Evolutionary conservation across 2,888 invertebrate species (phyloP).

Genomic region (Drosophila kanekoi): DNA sequence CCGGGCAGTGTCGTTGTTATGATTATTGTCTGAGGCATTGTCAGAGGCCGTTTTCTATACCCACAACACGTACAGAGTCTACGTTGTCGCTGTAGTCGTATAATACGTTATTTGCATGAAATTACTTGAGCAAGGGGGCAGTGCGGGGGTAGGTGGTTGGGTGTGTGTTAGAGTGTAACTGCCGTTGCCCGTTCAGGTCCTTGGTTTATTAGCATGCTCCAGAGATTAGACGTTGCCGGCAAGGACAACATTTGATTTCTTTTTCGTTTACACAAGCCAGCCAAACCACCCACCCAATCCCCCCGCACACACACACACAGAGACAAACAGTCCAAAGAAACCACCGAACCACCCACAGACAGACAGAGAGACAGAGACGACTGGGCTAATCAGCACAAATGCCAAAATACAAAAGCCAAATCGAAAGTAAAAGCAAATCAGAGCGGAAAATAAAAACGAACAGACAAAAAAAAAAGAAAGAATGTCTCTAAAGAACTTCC

Average conservation of each 20-base stretch:
- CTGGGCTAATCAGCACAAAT: slow-evolving; percentile 78
- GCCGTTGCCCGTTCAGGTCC: slow-evolving; percentile 21
- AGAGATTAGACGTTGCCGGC: slow-evolving; percentile 76
- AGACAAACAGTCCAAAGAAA: slow-evolving; percentile 29
- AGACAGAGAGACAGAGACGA: slow-evolving; percentile 4
- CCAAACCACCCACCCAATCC: slow-evolving; percentile 8
- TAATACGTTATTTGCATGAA: slow-evolving; percentile 79
- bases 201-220: slow-evolving; percentile 80
- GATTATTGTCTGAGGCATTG: slow-evolving; percentile 74
- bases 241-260: slow-evolving; percentile 79
- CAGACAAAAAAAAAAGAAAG: slow-evolving; percentile 29
- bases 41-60: slow-evolving; percentile 62
- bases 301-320: slow-evolving; percentile 12
- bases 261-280: slow-evolving; percentile 59
- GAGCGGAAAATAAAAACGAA: slow-evolving; percentile 41
- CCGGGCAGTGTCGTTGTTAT: slow-evolving; percentile 65
- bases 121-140: slow-evolving; percentile 53
- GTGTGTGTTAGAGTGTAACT: slow-evolving; percentile 15
- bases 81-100: slow-evolving; percentile 48
- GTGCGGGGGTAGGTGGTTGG: not conserved
- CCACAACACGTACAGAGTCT: slow-evolving; percentile 71
- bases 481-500: slow-evolving; percentile 64
- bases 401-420: slow-evolving; percentile 79
- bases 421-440: slow-evolving; percentile 80
- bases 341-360: slow-evolving; percentile 16